Conservation (phyloP, 2,888 invertebrate genomes). For the Trissoscelio sp. region DNA sequence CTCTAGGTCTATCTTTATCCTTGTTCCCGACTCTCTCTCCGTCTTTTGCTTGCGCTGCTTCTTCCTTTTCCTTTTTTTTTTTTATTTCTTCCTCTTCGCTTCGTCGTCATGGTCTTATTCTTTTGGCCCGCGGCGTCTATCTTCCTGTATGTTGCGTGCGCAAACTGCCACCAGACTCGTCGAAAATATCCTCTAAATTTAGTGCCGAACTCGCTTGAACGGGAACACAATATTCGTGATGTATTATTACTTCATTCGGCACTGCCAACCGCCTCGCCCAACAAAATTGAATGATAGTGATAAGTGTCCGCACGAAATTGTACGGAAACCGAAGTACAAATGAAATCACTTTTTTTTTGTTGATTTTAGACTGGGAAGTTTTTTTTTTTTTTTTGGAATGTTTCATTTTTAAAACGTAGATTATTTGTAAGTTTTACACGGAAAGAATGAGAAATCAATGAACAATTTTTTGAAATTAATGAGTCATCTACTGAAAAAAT, state of each 20-base stretch:
- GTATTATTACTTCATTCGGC: constrained; percentile 47
- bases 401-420: too few relatives aligned
- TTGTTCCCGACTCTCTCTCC: background rate
- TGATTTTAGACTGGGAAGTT: too few relatives aligned
- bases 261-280: constrained; percentile 4
- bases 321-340: background rate
- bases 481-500: too few relatives aligned
- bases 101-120: constrained; percentile 46
- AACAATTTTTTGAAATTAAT: too few relatives aligned
- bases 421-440: too few relatives aligned
- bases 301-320: background rate
- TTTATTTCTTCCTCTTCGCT: constrained; percentile 76
- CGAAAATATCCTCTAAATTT: constrained; percentile 64
- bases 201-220: constrained; percentile 42
- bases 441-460: too few relatives aligned
- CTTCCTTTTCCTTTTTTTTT: constrained; percentile 10
- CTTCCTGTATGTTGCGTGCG: constrained; percentile 46
- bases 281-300: constrained; percentile 21
- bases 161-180: constrained; percentile 54
- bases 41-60: background rate
- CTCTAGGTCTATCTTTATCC: background rate
- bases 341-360: too few relatives aligned
- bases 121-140: constrained; percentile 52
- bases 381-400: too few relatives aligned
- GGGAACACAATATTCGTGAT: constrained; percentile 32